Evolutionary conservation across 2,888 invertebrate species (phyloP), one percentile per base, ranked within the genome.

Genomic region (Lasioglossum marginatum): DNA sequence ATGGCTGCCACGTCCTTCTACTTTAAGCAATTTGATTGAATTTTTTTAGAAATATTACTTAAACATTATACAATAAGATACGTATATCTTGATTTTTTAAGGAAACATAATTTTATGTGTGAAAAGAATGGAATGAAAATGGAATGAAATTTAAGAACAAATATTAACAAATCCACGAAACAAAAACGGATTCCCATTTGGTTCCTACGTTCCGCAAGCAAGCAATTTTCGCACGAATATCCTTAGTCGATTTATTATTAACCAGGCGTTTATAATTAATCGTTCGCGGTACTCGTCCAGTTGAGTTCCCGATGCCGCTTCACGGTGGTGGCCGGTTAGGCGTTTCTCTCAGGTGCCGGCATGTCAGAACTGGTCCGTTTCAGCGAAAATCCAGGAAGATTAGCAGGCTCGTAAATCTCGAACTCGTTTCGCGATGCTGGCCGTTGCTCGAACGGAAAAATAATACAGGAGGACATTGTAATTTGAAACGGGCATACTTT

Each of bases 401-500:
- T 72, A 66, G 40, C 72, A 14, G 16, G 40, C 77, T 52, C 52
- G 63, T 82, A 63, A 80, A 80, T 80, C 71, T 45, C 27, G 19
- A 27, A 75, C 45, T 48, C 19, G 80, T 80, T 80, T 31, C 80
- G 37, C 43, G 48, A 34, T 48, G 74, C 37, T 19, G 52, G 52
- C 52, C 57, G 70, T 43, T 34, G 72, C 19, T 75, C 43, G 57
- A 74, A 60, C n/a, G 79, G n/a, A 81, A 83, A 83, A 83, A 81
- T 77, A 48, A 19, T 45, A 45, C 73, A 57, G 52, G 66, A 31
- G 78, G 77, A 81, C 81, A 83, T 76, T 77, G 81, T 81, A 77
- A 81, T 83, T 81, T 81, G 81, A 73, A 77, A 45, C 83, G 82
- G 68, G 3, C 57, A 52, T 71, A 75, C 60, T 75, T 80, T 80